These are phyloP conservation scores for Temnothorax curvispinosus DNA, from an alignment of 1,140 invertebrate genomes.

Conservation along the genomic window DNA sequence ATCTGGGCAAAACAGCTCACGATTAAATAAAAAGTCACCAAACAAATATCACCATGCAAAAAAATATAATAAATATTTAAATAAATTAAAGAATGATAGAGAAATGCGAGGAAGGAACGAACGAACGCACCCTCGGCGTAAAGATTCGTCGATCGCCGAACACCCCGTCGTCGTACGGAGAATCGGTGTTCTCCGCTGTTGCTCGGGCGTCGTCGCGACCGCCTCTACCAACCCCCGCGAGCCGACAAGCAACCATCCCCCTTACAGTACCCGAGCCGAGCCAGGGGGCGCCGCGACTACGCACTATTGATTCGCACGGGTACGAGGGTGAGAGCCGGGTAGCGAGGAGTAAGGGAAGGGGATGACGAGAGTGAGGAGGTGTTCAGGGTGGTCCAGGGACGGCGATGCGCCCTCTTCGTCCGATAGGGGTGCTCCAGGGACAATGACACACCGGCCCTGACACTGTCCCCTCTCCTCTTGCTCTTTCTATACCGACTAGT, in stretches of 20 bases:
- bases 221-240: conserved; percentile 37
- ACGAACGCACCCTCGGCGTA: conserved; percentile 59
- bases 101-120: conserved; percentile 28
- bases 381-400: conserved; percentile 68
- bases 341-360: conserved; percentile 51
- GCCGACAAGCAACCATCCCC: conserved; percentile 67
- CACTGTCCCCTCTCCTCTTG: background rate
- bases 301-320: conserved; percentile 84
- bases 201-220: conserved; percentile 77
- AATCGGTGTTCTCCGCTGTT: conserved; percentile 75
- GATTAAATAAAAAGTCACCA: background rate
- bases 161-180: conserved; percentile 57
- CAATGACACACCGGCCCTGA: conserved; percentile 70
- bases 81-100: conserved; percentile 13
- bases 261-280: conserved; percentile 71
- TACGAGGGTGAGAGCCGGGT: conserved; percentile 73
- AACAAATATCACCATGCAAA: background rate
- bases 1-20: background rate
- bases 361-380: conserved; percentile 68
- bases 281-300: conserved; percentile 81
- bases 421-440: conserved; percentile 55
- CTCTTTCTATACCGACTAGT: conserved; percentile 15
- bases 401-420: conserved; percentile 63
- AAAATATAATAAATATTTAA: background rate
- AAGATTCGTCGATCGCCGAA: conserved; percentile 78